A percentile compares a stretch with the other conserved stretches of the same genome.
These are phyloP conservation scores for Pampusana beccarii DNA, from an alignment of 2,113 vertebrate species.

Conservation along the genomic window DNA sequence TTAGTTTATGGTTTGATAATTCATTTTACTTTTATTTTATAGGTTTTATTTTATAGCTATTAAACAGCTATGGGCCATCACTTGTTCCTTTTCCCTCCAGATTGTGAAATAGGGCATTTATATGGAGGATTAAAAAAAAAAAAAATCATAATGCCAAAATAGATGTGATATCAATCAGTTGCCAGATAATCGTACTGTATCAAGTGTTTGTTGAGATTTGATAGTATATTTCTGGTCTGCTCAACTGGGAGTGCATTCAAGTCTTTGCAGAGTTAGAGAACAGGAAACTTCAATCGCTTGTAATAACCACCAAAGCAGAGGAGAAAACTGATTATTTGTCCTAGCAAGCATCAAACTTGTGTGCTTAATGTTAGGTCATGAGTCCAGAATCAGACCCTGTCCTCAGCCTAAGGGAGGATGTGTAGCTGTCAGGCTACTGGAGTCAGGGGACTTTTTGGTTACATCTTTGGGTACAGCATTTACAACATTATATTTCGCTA, in stretches of 20 bases:
- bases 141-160: constrained; percentile 27
- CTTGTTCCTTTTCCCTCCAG: constrained; percentile 38
- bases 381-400: neutral
- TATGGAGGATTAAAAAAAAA: constrained; percentile 20
- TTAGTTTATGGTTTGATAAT: constrained; percentile 54
- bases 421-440: neutral
- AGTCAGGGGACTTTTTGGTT: neutral
- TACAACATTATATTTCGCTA: neutral
- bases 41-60: constrained; percentile 61
- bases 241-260: neutral
- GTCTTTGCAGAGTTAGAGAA: neutral
- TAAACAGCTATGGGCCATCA: constrained; percentile 58
- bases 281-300: neutral
- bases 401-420: neutral
- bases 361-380: neutral
- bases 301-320: neutral
- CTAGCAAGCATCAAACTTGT: neutral
- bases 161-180: constrained; percentile 13
- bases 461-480: neutral
- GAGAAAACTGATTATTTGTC: neutral
- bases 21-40: constrained; percentile 65
- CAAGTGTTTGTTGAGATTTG: constrained; percentile 39
- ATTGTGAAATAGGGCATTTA: constrained; percentile 47
- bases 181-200: constrained; percentile 58
- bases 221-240: constrained; percentile 22